These are phyloP conservation scores for Chirona hameri DNA, from an alignment of 2,888 invertebrate species.

Conservation along the genomic window DNA sequence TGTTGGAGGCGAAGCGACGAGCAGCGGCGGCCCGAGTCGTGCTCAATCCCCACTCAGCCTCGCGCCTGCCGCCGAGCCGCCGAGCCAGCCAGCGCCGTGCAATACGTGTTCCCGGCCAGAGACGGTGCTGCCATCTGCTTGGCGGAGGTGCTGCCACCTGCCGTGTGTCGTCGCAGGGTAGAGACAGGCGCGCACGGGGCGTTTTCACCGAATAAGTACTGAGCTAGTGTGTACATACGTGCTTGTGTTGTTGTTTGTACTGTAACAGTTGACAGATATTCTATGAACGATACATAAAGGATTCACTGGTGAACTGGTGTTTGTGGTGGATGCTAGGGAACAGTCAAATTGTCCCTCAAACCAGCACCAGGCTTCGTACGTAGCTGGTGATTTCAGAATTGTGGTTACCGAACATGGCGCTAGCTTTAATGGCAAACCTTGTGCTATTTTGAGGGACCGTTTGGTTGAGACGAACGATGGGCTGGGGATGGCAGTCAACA, in stretches of 20 bases:
- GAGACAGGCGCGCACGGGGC: background rate
- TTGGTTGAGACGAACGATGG: too few relatives aligned
- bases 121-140: background rate
- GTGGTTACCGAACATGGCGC: too few relatives aligned
- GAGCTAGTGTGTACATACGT: background rate
- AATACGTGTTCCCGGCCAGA: background rate
- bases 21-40: background rate
- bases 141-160: background rate
- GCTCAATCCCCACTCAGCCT: background rate
- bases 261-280: conserved; percentile 7
- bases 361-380: too few relatives aligned
- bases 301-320: background rate
- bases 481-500: too few relatives aligned
- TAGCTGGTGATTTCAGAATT: too few relatives aligned
- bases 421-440: too few relatives aligned
- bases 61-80: background rate
- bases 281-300: conserved; percentile 10
- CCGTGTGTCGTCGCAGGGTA: background rate
- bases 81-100: background rate
- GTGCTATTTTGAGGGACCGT: too few relatives aligned
- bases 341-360: too few relatives aligned
- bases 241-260: conserved; percentile 26
- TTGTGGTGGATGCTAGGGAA: too few relatives aligned
- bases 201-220: background rate
- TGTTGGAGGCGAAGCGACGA: background rate